These are phyloP conservation scores for Adrianichthys oophorus DNA, from an alignment of 2,797 vertebrate genomes.

Conservation along the genomic window DNA sequence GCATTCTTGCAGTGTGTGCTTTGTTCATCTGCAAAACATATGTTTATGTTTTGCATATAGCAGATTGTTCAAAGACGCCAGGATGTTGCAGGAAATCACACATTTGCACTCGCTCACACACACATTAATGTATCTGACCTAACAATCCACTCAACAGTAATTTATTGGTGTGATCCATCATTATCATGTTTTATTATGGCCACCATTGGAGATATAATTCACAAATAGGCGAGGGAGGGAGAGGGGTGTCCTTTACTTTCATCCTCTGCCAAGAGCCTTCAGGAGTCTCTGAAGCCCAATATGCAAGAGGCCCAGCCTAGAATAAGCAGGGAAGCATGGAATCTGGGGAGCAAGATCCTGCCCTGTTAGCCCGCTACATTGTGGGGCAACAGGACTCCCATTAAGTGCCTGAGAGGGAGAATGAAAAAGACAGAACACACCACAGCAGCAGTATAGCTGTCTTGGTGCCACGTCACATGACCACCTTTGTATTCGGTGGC, in stretches of 20 bases:
- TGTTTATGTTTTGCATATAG: too few species aligned
- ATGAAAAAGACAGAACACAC: conserved; percentile 28
- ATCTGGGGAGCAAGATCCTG: conserved; percentile 62
- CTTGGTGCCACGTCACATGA: conserved; percentile 83
- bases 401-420: conserved; percentile 51
- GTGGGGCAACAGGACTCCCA: conserved; percentile 66
- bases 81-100: conserved; percentile 49
- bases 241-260: conserved; percentile 77
- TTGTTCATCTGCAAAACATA: too few species aligned
- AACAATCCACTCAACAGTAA: conserved; percentile 79
- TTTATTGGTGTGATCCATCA: conserved; percentile 80
- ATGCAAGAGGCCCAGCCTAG: conserved; percentile 53
- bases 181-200: conserved; percentile 83
- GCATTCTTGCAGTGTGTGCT: too few species aligned
- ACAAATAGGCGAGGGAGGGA: conserved; percentile 76
- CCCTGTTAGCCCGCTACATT: conserved; percentile 62
- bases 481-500: conserved; percentile 89
- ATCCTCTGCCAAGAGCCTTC: conserved; percentile 73
- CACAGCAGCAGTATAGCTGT: conserved; percentile 71
- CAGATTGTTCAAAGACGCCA: conserved; percentile 33
- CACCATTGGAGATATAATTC: conserved; percentile 78
- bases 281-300: conserved; percentile 57
- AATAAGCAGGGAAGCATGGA: conserved; percentile 55
- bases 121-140: conserved; percentile 59
- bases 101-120: conserved; percentile 42